Conservation (phyloP, 2,113 vertebrate genomes). For the Psittacara wagleri region DNA sequence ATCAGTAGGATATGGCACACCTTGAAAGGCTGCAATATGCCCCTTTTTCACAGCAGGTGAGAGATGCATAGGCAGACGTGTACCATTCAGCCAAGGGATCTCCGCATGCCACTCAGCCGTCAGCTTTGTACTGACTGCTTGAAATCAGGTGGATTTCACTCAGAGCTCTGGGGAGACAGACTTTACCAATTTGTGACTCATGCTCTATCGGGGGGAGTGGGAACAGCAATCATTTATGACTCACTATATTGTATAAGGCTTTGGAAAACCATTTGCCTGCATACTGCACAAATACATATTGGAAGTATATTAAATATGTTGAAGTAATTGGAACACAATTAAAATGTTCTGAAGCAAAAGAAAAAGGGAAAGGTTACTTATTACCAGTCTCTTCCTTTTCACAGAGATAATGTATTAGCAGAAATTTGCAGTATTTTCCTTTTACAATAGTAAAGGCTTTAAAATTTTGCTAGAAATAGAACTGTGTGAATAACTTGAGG, state of each 20-base stretch:
- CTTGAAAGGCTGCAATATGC: accelerated
- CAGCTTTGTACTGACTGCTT: background rate
- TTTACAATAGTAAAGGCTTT: conserved; percentile 40
- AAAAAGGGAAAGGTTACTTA: conserved; percentile 58
- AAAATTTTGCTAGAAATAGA: conserved; percentile 53
- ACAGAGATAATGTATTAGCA: conserved; percentile 23
- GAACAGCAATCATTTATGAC: conserved; percentile 62
- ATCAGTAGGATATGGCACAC: accelerated
- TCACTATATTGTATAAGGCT: conserved; percentile 62
- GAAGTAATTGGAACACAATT: conserved; percentile 67
- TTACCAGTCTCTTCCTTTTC: conserved; percentile 35
- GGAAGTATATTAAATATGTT: conserved; percentile 66
- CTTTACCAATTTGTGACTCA: conserved; percentile 58
- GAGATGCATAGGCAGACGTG: background rate
- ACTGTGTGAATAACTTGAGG: conserved; percentile 28
- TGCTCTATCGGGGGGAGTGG: background rate
- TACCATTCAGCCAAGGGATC: background rate
- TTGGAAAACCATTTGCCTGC: conserved; percentile 57
- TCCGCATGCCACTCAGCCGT: background rate
- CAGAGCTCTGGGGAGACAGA: background rate
- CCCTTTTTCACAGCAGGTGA: background rate
- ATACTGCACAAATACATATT: conserved; percentile 54
- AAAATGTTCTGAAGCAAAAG: conserved; percentile 68
- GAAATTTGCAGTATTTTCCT: conserved; percentile 27
- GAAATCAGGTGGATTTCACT: conserved; percentile 35